Evolutionary conservation across 2,113 vertebrate species (phyloP), one percentile per base, ranked within the genome.

Genomic region (Chionis minor): DNA sequence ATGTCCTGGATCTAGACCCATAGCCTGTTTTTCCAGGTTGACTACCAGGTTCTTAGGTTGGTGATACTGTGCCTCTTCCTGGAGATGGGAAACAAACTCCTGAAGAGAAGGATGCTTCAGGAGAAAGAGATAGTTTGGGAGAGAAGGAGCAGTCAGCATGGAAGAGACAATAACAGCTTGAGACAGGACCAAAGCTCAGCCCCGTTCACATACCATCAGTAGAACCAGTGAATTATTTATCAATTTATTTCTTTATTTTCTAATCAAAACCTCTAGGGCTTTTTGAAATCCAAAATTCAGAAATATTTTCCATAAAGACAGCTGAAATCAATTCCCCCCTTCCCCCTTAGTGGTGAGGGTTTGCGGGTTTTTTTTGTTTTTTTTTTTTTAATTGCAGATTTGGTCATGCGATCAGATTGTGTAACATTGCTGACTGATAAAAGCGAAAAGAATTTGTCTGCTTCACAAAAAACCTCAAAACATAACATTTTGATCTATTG

Each of bases 121-220:
- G 40, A 95, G 38, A 88, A 80, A 82, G 0, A 70, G 66, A 42
- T 2, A 65, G 51, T 35, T 74, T 9, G 8, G 38, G 67, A 80
- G 42, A 74, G 69, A 90, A 91, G 47, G 15, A 95, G 26, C 32
- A 62, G 38, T 27, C 85, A 83, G 42, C 71, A 80, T 2, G 3
- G 32, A 47, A 81, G 32, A 84, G 38, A 90, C 42, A 81, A 18
- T 78, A 74, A 88, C 20, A 86, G 27, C 22, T 28, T n/a, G 30
- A 95, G 83, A 85, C 40, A 69, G 73, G 27, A 80, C 18, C 42
- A 92, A 73, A 94, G 24, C 73, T 66, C 75, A 70, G 63, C 30
- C 47, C 40, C 1, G 1, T 26, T 80, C 62, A 49, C 0, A 0
- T 21, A 51, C 17, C 6, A 8, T 26, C 56, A 62, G 40, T 2